Conservation (phyloP, 2,888 invertebrate genomes). For the Dendrolimus houi region DNA sequence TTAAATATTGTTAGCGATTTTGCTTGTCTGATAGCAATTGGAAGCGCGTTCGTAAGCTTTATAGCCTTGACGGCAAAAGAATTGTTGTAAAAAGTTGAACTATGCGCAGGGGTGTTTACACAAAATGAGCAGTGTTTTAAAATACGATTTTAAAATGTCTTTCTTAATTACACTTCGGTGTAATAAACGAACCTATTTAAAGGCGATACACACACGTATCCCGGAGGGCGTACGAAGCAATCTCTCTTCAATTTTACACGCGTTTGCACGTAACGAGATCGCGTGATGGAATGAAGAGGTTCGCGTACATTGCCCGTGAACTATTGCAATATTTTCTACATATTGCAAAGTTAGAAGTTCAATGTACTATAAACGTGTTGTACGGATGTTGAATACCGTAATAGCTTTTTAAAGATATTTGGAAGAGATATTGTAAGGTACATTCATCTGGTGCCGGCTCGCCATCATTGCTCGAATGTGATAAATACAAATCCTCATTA, state of each 20-base stretch:
- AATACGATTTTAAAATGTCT: too few species aligned
- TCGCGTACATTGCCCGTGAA: constrained; percentile 18
- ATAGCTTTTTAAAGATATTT: not conserved
- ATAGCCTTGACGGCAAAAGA: too few species aligned
- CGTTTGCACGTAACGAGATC: constrained; percentile 60
- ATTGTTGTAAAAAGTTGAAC: too few species aligned
- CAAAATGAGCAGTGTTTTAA: too few species aligned
- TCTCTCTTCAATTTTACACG: constrained; percentile 69
- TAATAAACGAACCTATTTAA: constrained; percentile 16
- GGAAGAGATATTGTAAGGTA: not conserved
- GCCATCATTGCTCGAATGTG: too few species aligned
- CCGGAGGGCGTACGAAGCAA: constrained; percentile 43
- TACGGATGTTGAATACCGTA: not conserved
- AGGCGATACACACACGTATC: constrained; percentile 28
- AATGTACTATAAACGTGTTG: not conserved
- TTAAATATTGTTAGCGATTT: too few species aligned
- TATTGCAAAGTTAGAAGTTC: not conserved
- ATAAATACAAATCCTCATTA: too few species aligned
- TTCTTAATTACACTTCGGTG: constrained; percentile 26
- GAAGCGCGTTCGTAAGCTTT: too few species aligned
- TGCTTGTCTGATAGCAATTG: too few species aligned
- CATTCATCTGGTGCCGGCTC: too few species aligned
- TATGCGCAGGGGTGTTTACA: too few species aligned
- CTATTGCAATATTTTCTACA: not conserved
- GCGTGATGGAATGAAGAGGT: constrained; percentile 31